Conservation (phyloP, 2,888 invertebrate species). For the Boloria euphrosyne region DNA sequence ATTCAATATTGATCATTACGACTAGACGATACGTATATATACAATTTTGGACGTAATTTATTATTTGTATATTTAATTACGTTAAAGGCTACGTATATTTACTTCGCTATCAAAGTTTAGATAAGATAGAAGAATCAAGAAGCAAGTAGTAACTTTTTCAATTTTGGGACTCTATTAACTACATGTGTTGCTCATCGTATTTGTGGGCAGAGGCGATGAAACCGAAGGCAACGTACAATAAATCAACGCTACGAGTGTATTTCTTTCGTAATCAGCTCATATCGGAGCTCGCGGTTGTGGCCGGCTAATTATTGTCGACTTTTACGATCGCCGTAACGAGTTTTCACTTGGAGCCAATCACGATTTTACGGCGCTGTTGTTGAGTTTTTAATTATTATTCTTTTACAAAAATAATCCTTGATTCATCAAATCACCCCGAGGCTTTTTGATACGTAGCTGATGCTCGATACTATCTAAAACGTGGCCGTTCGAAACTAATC, state of each 20-base stretch:
- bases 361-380: conserved; percentile 75
- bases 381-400: conserved; percentile 69
- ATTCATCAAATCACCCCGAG: conserved; percentile 35
- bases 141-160: conserved; percentile 61
- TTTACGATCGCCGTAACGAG: conserved; percentile 80
- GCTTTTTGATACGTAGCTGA: conserved; percentile 36
- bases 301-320: conserved; percentile 81
- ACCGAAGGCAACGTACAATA: conserved; percentile 66
- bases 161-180: conserved; percentile 60
- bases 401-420: conserved; percentile 42
- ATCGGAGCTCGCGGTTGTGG: conserved; percentile 75
- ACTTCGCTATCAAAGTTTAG: no score
- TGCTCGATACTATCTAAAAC: conserved; percentile 38
- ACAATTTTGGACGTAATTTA: not conserved
- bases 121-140: not conserved
- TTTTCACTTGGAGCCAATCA: conserved; percentile 80
- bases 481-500: conserved; percentile 23
- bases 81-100: not conserved
- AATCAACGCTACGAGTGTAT: conserved; percentile 79
- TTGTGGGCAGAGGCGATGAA: conserved; percentile 64
- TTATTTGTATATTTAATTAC: not conserved
- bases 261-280: conserved; percentile 82
- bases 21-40: not conserved
- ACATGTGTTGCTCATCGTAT: conserved; percentile 48
- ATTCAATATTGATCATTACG: conserved; percentile 18